A percentile compares a stretch with the other conserved stretches of the same genome.
Conservation (phyloP, 2,888 invertebrate genomes). For the Tridacna gigas region DNA sequence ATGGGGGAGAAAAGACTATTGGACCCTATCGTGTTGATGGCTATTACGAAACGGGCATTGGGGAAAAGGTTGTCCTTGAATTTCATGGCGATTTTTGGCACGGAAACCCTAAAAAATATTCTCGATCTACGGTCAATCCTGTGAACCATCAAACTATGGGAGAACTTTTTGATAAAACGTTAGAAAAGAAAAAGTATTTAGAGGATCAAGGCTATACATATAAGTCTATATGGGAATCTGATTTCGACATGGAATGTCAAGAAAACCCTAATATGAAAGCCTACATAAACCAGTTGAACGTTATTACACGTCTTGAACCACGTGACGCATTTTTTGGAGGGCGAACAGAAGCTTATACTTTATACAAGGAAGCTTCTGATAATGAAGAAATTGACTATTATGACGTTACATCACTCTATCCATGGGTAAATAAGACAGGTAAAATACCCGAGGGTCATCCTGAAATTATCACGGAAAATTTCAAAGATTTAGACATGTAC, state of each 20-base stretch:
- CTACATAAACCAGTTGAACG: no score
- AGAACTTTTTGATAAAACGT: conserved; percentile 25
- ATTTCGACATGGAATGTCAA: conserved; percentile 60
- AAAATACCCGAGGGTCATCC: conserved; percentile 71
- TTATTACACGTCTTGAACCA: no score
- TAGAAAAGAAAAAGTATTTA: conserved; percentile 28
- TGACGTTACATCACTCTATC: conserved; percentile 68
- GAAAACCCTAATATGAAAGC: conserved; percentile 33
- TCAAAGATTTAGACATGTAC: conserved; percentile 64
- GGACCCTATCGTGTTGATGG: conserved; percentile 36
- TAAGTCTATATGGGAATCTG: conserved; percentile 37
- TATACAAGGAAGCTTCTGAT: conserved; percentile 59
- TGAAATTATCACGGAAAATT: conserved; percentile 69
- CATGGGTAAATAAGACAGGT: conserved; percentile 69
- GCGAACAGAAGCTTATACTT: conserved; percentile 69
- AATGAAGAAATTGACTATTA: conserved; percentile 63
- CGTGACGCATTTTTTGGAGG: conserved; percentile 76
- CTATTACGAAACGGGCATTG: conserved; percentile 21
- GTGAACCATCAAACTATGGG: conserved; percentile 33
- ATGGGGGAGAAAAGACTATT: conserved; percentile 29
- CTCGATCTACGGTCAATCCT: conserved; percentile 20
- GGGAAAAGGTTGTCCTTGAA: neutral
- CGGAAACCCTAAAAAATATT: conserved; percentile 24
- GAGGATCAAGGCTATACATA: conserved; percentile 29
- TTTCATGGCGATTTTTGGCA: conserved; percentile 47